Evolutionary conservation across 2,113 vertebrate species (phyloP).

Genomic region (Sinocyclocheilus rhinocerous): DNA sequence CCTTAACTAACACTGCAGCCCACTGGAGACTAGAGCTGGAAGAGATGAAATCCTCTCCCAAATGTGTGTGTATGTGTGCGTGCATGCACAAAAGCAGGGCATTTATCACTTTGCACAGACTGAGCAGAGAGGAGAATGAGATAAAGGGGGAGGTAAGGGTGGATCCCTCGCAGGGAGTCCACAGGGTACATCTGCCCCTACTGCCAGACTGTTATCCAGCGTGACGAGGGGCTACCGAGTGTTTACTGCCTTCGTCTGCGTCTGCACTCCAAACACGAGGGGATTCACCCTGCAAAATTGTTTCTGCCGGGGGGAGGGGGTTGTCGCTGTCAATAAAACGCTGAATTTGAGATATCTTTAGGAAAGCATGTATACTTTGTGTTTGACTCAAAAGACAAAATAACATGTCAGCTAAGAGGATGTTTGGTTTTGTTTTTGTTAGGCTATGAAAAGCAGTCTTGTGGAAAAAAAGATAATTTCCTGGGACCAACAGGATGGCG

Average conservation of each 20-base stretch:
- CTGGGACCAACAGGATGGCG: not conserved
- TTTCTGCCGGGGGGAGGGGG: slow-evolving; percentile 3
- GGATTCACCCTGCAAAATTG: slow-evolving; percentile 12
- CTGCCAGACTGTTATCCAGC: not conserved
- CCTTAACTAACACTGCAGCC: slow-evolving; percentile 40
- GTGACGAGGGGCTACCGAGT: not conserved
- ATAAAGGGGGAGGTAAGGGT: slow-evolving; percentile 24
- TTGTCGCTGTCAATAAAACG: not conserved
- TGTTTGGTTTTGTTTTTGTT: not conserved
- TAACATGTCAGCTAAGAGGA: not conserved
- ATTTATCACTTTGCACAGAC: slow-evolving; percentile 35
- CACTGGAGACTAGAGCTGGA: slow-evolving; percentile 35
- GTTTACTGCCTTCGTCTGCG: slow-evolving; percentile 33
- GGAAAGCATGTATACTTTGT: not conserved
- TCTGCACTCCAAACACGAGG: slow-evolving; percentile 6
- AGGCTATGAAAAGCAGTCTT: not conserved
- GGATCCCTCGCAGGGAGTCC: slow-evolving; percentile 20
- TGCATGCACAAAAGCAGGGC: not conserved
- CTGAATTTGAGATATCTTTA: slow-evolving; percentile 1
- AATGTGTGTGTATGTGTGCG: slow-evolving; percentile 1
- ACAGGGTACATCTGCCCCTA: slow-evolving; percentile 19
- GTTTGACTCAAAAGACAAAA: slow-evolving; percentile 6
- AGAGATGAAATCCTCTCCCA: slow-evolving; percentile 3
- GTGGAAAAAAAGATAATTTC: not conserved
- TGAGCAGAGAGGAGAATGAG: slow-evolving; percentile 19